phyloP scores from a whole-genome alignment of 2,797 vertebrate species.

The Acipenser oxyrinchus region DNA sequence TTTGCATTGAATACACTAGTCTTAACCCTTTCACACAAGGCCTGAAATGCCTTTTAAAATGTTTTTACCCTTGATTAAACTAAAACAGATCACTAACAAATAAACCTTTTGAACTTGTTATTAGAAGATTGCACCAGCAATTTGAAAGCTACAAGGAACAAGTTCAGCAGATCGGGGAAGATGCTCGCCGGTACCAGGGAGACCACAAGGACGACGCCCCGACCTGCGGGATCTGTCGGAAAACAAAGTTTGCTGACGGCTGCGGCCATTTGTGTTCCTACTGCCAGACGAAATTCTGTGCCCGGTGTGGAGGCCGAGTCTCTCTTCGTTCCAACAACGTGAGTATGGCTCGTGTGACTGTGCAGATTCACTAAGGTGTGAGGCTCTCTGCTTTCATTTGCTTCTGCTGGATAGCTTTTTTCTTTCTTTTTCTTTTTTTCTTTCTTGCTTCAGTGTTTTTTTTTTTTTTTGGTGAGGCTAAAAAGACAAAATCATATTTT shows the following conservation, averaged over 20 bases:
- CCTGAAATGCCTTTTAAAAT: too few relatives aligned
- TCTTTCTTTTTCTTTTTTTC: slow-evolving; percentile 16
- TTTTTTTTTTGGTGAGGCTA: too few relatives aligned
- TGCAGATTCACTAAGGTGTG: too few relatives aligned
- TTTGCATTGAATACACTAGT: too few relatives aligned
- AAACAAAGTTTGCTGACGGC: slow-evolving; percentile 96
- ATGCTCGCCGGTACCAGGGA: slow-evolving; percentile 81
- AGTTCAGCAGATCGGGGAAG: slow-evolving; percentile 89
- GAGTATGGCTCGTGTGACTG: slow-evolving; percentile 45
- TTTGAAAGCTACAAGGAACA: slow-evolving; percentile 99
- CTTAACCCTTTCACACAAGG: too few relatives aligned
- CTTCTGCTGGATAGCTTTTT: background rate
- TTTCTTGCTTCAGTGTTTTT: background rate
- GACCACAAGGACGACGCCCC: slow-evolving; percentile 95
- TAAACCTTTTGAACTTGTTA: slow-evolving; percentile 25
- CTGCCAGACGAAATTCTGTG: slow-evolving; percentile 96
- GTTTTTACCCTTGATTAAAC: too few relatives aligned
- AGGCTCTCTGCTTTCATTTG: slow-evolving; percentile 2
- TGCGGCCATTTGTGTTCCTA: slow-evolving; percentile 96
- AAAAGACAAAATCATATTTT: too few relatives aligned
- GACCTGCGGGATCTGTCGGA: slow-evolving; percentile 93
- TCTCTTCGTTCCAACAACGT: slow-evolving; percentile 96
- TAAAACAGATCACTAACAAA: background rate
- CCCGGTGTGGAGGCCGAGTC: slow-evolving; percentile 91
- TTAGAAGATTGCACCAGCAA: slow-evolving; percentile 94